Percentiles rank a stretch among this genome's conserved stretches.
phyloP scores from a whole-genome alignment of 1,140 invertebrate species.

The Druon quercuslanigerum region DNA sequence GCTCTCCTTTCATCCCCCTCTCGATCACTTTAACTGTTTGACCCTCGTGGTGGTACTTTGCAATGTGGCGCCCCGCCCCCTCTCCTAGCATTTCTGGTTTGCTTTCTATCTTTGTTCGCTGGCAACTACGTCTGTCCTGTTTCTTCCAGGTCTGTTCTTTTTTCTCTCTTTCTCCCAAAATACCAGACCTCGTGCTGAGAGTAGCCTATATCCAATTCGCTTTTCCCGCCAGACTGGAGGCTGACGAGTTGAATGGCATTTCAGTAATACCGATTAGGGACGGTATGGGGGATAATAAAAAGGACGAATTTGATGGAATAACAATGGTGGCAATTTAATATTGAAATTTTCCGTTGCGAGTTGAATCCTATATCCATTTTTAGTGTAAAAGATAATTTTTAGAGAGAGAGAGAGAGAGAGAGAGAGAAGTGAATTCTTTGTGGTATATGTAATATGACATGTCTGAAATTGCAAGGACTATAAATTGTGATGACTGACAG shows the following conservation, averaged over 20 bases:
- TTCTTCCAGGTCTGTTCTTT: neutral
- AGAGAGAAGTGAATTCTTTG: no score
- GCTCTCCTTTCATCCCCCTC: slow-evolving; percentile 36
- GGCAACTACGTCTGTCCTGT: neutral
- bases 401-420: no score
- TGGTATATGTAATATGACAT: no score
- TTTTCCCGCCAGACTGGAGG: neutral
- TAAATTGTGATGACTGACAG: no score
- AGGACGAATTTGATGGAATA: slow-evolving; percentile 14
- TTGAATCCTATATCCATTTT: no score
- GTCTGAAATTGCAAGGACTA: no score
- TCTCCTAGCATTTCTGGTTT: slow-evolving; percentile 32
- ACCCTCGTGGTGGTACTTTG: slow-evolving; percentile 36
- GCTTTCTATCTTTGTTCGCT: slow-evolving; percentile 23
- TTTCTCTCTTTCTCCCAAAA: slow-evolving; percentile 26
- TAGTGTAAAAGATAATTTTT: no score
- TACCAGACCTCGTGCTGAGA: slow-evolving; percentile 25
- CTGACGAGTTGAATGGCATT: slow-evolving; percentile 11
- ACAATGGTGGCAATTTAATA: neutral
- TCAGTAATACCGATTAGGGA: slow-evolving; percentile 16
- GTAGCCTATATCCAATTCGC: slow-evolving; percentile 7
- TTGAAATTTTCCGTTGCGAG: neutral
- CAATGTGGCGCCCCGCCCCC: slow-evolving; percentile 26
- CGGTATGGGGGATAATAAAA: neutral
- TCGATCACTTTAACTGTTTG: slow-evolving; percentile 42